These are phyloP conservation scores for Tridacna gigas DNA, from an alignment of 2,888 invertebrate species.

Conservation along the genomic window DNA sequence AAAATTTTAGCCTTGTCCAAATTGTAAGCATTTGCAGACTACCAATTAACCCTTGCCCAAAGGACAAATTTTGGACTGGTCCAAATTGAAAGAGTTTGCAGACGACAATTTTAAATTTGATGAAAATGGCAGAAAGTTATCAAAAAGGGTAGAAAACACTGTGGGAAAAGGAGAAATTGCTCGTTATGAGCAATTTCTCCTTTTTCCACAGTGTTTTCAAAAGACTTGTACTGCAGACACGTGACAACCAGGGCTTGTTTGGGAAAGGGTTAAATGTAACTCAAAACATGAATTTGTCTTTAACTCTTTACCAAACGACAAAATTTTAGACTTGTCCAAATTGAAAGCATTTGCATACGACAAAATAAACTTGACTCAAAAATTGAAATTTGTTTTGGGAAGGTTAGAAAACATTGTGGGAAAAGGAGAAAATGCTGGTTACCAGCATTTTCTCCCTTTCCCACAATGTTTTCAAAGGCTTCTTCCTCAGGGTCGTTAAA, in stretches of 20 bases:
- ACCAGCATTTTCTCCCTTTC: neutral
- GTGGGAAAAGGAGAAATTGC: neutral
- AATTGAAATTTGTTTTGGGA: neutral
- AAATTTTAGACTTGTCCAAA: too few species aligned
- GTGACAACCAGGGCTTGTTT: neutral
- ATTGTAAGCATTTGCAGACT: too few species aligned
- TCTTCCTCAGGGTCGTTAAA: neutral
- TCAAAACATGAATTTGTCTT: too few species aligned
- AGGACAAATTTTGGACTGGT: too few species aligned
- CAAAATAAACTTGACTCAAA: too few species aligned
- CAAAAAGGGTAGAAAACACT: neutral
- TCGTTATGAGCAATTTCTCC: neutral
- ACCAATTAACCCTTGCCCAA: neutral
- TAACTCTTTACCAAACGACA: neutral
- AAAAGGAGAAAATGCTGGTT: neutral
- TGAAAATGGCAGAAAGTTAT: too few species aligned
- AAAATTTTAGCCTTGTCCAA: too few species aligned
- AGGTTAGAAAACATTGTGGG: neutral
- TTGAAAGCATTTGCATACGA: too few species aligned
- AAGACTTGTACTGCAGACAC: neutral
- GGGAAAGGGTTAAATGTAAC: neutral
- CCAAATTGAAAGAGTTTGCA: too few species aligned
- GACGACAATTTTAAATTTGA: too few species aligned
- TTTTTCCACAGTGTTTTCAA: neutral
- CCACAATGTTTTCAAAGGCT: slow-evolving; percentile 1